Evolutionary conservation across 2,797 vertebrate genomes (phyloP), one percentile per base, ranked within the genome.

Genomic region (Rousettus madagascariensis): DNA sequence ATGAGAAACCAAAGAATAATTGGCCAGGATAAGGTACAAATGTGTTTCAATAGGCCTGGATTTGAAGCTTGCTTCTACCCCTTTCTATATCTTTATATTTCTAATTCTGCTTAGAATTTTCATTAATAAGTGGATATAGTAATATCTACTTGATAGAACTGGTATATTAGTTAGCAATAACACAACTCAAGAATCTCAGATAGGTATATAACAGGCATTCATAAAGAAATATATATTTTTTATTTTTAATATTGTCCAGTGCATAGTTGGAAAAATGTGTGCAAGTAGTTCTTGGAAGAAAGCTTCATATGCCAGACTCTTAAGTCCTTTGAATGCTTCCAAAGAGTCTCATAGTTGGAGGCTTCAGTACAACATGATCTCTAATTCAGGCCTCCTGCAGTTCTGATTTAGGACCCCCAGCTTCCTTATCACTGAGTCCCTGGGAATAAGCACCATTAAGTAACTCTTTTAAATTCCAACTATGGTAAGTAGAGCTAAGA

Each of bases 231-330:
- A 43, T 33, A 16, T 16, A 49, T 69, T 30, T 38, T 63, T 63
- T 80, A 68, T 53, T 30, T 49, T 88, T 59, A 74, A 88, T 41
- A 41, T 17, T 38, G 26, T 10, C 41, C 19, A 59, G 30, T n/a
- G 22, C 20, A 30, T 0, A 61, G 41, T 19, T 53, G 53, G 69
- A 17, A 85, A 49, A 46, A 49, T 6, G 41, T 66, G 9, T 5
- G 15, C 16, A 46, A 43, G 9, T 6, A 53, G 12, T 43, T 59
- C 22, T 89, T 24, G 8, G 20, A 85, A n/a, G 4, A 51, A 6
- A 5, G 49, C 8, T 11, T 72, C 1, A 0, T 5, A 38, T 3
- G 41, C 51, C 28, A 66, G 33, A 30, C 0, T n/a, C 6, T 61
- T 3, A 12, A 36, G 33, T 49, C 19, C 38, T 74, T 22, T 22